A percentile compares a stretch with the other conserved stretches of the same genome.
Conservation (phyloP, 1,140 invertebrate genomes). For the Galendromus occidentalis region DNA sequence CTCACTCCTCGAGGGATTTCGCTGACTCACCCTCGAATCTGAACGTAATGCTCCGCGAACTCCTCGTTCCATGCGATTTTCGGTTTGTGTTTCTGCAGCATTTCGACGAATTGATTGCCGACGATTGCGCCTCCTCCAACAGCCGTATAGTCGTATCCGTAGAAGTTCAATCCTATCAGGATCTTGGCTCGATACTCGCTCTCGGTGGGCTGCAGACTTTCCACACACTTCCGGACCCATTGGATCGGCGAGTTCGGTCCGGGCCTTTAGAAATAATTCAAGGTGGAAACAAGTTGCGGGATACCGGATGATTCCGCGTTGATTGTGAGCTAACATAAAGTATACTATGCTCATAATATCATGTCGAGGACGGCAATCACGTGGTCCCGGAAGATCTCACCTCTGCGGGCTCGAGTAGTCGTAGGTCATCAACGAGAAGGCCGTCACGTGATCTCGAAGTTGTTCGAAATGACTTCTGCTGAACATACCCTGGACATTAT, state of each 20-base stretch:
- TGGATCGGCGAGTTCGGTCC: slow-evolving; percentile 62
- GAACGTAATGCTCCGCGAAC: slow-evolving; percentile 50
- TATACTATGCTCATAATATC: no score
- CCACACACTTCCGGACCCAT: slow-evolving; percentile 60
- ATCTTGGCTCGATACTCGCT: slow-evolving; percentile 49
- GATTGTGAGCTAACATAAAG: no score
- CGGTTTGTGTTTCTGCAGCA: slow-evolving; percentile 38
- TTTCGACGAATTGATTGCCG: slow-evolving; percentile 43
- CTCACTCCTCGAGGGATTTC: not conserved
- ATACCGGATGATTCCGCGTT: no score
- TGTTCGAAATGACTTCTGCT: slow-evolving; percentile 49
- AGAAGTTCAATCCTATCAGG: slow-evolving; percentile 74
- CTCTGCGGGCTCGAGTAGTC: slow-evolving; percentile 66
- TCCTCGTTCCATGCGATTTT: slow-evolving; percentile 53
- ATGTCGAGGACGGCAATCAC: no score
- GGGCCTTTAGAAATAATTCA: slow-evolving; percentile 24
- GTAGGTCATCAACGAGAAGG: slow-evolving; percentile 85
- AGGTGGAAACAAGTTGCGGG: not conserved
- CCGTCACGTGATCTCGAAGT: slow-evolving; percentile 50
- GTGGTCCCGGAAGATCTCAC: no score
- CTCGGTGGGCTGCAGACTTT: slow-evolving; percentile 39
- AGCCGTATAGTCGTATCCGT: slow-evolving; percentile 64
- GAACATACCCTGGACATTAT: slow-evolving; percentile 48
- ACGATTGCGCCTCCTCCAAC: slow-evolving; percentile 55
- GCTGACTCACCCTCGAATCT: slow-evolving; percentile 56